Conservation (phyloP, 2,797 vertebrate species). For the Apogon hyalosoma region DNA sequence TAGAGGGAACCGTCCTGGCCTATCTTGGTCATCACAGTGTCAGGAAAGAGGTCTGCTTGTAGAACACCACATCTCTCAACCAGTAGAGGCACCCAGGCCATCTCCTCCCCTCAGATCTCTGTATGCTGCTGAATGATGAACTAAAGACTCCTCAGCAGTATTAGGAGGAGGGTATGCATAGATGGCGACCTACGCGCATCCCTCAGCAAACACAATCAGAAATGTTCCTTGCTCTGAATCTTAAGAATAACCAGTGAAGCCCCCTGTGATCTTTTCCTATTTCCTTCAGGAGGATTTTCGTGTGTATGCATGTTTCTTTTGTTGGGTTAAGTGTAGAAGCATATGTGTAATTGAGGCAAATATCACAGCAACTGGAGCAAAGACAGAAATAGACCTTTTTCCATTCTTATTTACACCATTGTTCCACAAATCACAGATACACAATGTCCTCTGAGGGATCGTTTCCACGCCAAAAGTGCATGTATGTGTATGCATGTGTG, state of each 20-base stretch:
- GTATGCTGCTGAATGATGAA: slow-evolving; percentile 63
- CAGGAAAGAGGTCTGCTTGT: slow-evolving; percentile 35
- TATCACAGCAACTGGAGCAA: slow-evolving; percentile 27
- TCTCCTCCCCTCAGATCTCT: slow-evolving; percentile 54
- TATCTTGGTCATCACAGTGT: slow-evolving; percentile 47
- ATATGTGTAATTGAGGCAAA: slow-evolving; percentile 16
- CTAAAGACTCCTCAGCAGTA: slow-evolving; percentile 41
- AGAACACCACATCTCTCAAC: slow-evolving; percentile 57
- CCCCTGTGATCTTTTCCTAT: slow-evolving; percentile 35
- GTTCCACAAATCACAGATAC: slow-evolving; percentile 39
- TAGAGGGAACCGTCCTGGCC: slow-evolving; percentile 20
- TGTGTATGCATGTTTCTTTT: slow-evolving; percentile 42
- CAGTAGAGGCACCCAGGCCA: slow-evolving; percentile 31
- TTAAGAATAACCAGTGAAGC: slow-evolving; percentile 52
- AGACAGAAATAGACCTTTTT: slow-evolving; percentile 20
- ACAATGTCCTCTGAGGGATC: slow-evolving; percentile 58
- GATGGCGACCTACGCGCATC: slow-evolving; percentile 52
- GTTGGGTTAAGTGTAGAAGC: slow-evolving; percentile 45
- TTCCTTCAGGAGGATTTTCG: slow-evolving; percentile 45
- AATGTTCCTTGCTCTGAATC: slow-evolving; percentile 33
- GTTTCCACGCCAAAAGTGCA: slow-evolving; percentile 31
- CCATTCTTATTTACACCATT: slow-evolving; percentile 26
- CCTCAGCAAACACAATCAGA: slow-evolving; percentile 54
- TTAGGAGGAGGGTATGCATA: slow-evolving; percentile 26
- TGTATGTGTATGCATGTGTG: slow-evolving; percentile 34